Percentiles rank a stretch among this genome's conserved stretches.
phyloP scores from a whole-genome alignment of 2,113 vertebrate genomes.

The Phyllostomus discolor region DNA sequence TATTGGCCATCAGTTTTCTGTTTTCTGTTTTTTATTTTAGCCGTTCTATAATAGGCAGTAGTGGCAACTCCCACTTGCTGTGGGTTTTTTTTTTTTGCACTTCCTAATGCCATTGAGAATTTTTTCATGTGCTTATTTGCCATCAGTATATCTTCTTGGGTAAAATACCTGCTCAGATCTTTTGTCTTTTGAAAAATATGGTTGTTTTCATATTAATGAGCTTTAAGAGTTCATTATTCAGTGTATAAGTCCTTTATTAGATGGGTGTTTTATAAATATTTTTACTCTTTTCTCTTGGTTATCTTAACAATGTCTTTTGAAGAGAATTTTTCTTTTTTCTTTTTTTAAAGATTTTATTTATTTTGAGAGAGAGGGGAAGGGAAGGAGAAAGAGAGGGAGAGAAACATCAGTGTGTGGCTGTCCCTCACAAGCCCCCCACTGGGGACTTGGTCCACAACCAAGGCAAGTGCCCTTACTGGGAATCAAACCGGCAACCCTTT shows the following conservation, averaged over 20 bases:
- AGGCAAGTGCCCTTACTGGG: too few species aligned
- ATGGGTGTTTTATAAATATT: neutral
- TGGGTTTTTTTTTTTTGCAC: neutral
- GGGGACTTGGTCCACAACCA: too few species aligned
- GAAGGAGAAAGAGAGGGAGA: too few species aligned
- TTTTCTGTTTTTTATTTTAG: neutral
- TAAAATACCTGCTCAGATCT: neutral
- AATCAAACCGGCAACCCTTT: too few species aligned
- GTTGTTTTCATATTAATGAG: neutral
- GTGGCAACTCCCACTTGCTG: neutral
- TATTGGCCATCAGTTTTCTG: neutral
- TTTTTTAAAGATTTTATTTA: too few species aligned
- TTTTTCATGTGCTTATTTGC: neutral
- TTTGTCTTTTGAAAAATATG: neutral
- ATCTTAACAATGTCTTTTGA: neutral
- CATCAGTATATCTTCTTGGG: neutral
- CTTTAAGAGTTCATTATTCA: neutral
- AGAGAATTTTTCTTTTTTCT: constrained; percentile 2
- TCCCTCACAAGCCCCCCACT: too few species aligned
- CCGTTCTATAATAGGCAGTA: neutral
- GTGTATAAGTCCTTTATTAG: neutral
- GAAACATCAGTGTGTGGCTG: too few species aligned
- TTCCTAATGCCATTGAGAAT: neutral
- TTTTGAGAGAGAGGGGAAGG: too few species aligned
- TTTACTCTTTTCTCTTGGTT: neutral